Percentiles rank a stretch among this genome's conserved stretches.
phyloP scores from a whole-genome alignment of 2,797 vertebrate genomes.

The Octomys mimax region DNA sequence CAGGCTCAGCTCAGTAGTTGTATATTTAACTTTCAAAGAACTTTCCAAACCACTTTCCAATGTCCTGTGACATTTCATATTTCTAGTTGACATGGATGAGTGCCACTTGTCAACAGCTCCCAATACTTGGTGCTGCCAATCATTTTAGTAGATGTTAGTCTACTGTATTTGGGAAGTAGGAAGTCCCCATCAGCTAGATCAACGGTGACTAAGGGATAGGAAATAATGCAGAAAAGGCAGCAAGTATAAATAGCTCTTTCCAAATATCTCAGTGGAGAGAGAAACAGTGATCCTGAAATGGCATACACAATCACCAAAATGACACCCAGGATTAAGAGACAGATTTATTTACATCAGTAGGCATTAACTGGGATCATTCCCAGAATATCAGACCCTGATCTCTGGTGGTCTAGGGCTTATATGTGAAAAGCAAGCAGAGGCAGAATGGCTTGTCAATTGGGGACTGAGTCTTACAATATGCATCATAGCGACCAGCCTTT shows the following conservation, averaged over 20 bases:
- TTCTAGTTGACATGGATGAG: neutral
- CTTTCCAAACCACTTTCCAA: neutral
- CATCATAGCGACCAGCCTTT: no score
- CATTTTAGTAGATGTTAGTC: neutral
- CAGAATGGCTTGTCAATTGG: no score
- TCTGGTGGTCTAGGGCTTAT: no score
- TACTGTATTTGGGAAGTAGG: neutral
- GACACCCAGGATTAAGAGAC: no score
- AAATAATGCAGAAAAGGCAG: slow-evolving; percentile 45
- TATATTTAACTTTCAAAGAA: neutral
- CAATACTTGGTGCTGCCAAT: neutral
- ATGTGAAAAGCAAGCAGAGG: no score
- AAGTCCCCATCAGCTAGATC: slow-evolving; percentile 36
- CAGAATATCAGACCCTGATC: no score
- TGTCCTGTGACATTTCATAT: neutral
- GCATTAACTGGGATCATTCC: no score
- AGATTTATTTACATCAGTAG: no score
- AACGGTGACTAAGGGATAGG: neutral
- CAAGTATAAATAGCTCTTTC: neutral
- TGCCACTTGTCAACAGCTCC: neutral
- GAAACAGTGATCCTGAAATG: neutral
- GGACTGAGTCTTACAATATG: no score
- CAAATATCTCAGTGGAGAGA: slow-evolving; percentile 10
- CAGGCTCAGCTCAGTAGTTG: neutral
- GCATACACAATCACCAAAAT: no score